Percentiles rank a stretch among this genome's conserved stretches.
Conservation (phyloP, 2,113 vertebrate species). For the Dromiciops gliroides region DNA sequence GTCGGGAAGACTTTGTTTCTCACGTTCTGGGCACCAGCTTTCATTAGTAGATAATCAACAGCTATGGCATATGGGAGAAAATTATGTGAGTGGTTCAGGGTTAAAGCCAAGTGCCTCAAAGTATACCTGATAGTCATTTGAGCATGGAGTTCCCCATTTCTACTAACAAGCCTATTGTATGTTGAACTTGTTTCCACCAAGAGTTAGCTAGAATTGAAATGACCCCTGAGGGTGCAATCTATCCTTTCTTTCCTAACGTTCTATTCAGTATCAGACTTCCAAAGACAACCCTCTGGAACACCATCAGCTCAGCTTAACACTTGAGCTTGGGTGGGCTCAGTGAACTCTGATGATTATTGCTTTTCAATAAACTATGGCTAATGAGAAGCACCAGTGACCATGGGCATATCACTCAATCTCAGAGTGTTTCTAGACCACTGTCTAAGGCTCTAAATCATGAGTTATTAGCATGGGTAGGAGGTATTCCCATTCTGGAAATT, state of each 20-base stretch:
- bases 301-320: not conserved
- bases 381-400: not conserved
- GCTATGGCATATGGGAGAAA: not conserved
- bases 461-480: not conserved
- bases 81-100: not conserved
- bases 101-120: not conserved
- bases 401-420: not conserved
- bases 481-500: slow-evolving; percentile 12
- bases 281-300: not conserved
- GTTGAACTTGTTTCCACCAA: not conserved
- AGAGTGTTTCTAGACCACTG: not conserved
- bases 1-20: not conserved
- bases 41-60: not conserved
- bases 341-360: not conserved
- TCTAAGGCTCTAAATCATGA: not conserved
- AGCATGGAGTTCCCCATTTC: not conserved
- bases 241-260: not conserved
- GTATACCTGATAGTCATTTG: not conserved
- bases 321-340: not conserved
- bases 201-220: not conserved
- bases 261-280: not conserved
- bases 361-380: not conserved
- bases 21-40: not conserved
- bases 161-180: too few relatives aligned
- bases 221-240: not conserved